Evolutionary conservation across 92 coral and sea anemone genomes (phyloP), one percentile per base, ranked within the genome.

Genomic region (Epizoanthus scotinus): DNA sequence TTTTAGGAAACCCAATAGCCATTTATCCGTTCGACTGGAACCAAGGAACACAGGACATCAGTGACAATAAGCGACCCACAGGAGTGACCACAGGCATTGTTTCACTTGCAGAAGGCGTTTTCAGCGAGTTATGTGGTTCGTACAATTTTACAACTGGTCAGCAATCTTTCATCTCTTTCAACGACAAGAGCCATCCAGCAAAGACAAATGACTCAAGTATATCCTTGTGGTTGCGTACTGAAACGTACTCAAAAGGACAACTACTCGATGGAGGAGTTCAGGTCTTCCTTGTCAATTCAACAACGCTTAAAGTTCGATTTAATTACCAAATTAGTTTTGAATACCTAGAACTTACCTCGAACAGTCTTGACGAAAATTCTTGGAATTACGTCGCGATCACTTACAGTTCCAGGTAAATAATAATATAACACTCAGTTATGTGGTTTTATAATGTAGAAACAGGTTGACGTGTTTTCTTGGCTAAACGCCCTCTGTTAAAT

Each of bases 1-100:
- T 25, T 64, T 25, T 6, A 70, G 75, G 75, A 2, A 70, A 47
- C 9, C 75, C 75, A 19, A 70, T 70, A 47, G 75, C 75, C 25
- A 13, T 70, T 70, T 70, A 70, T 47, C 75, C 75, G 1, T 47
- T 70, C 47, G 75, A 70, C 31, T 17, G 31, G 57, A 70, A 9
- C 0, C 12, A 2, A 0, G 58, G 75, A 18, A 20, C 34, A 8
- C 14, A 70, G 24, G 75, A 70, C 75, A n/a, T 22, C 29, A 70
- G 75, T 9, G 57, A 6, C 22, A 70, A 47, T 21, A 42, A 22
- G 14, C 75, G 57, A 24, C 75, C 75, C 6, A 70, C 75, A 28
- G 75, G 75, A 18, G 34, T 70, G 6, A n/a, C 42, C 34, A 29
- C 19, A 5, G 75, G 59, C 21, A 42, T 22, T 47, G 10, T 44